Evolutionary conservation across 2,113 vertebrate species (phyloP), one percentile per base, ranked within the genome.

Genomic region (Siphamia tubifer): DNA sequence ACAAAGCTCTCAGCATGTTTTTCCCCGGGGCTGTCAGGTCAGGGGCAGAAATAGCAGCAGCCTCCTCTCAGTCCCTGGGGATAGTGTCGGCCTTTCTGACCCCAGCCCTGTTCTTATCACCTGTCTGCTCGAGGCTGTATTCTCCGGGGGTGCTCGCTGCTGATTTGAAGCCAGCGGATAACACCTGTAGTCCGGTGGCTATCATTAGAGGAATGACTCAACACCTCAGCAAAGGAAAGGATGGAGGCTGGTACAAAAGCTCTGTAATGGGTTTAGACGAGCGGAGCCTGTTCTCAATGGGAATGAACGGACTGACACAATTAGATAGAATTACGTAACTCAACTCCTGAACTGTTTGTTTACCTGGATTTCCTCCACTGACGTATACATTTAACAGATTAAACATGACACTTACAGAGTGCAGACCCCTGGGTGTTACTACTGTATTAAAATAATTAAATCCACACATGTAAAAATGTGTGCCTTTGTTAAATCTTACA

Each of bases 11-110:
- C 52, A 68, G 78, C 53, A 23, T 65, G 61, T 44, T 75, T 49
- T 55, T 69, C 39, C 57, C 43, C 0, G 1, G 24, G 76, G 70
- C 71, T 74, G 67, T 82, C 67, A 78, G 67, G 73, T 80, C 76
- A 56, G 57, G 67, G 56, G 68, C 80, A 87, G 82, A 85, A 90
- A 91, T 86, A 91, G 83, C 85, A 54, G 51, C 77, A 80, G 62
- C 19, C 58, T 64, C 19, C 58, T 64, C 35, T 68, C 51, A 20
- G 67, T 64, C 83, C 66, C 64, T 3, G 28, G 64, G 72, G 79
- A 85, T 12, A 54, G 73, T 82, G 62, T 70, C 56, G 8, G 68
- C 74, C 70, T 84, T 75, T 61, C 83, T 74, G 74, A 81, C 75
- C 80, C 55, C 20, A 47, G 57, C 47, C 42, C 34, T 68, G 81